Conservation (phyloP, 2,797 vertebrate genomes). For the Brachymystax lenok region DNA sequence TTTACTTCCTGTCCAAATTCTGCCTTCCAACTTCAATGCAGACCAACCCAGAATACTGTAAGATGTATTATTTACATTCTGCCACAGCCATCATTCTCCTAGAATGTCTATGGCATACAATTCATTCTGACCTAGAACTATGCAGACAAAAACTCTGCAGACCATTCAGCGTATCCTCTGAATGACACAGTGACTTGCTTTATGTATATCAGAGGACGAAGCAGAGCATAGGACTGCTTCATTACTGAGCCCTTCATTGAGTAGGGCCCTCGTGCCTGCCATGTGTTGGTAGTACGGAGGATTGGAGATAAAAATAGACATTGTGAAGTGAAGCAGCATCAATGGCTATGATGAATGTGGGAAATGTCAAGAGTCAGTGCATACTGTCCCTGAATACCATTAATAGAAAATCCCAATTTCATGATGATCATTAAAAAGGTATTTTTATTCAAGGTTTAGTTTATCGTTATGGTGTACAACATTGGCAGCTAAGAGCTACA, state of each 20-base stretch:
- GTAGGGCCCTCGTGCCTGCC: neutral
- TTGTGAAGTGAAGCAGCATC: neutral
- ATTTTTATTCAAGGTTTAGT: neutral
- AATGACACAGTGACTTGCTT: neutral
- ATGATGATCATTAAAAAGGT: neutral
- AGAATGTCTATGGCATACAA: neutral
- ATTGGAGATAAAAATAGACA: neutral
- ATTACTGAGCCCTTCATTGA: neutral
- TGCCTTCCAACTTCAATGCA: neutral
- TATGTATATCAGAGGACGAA: neutral
- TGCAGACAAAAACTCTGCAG: too few species aligned
- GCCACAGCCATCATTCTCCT: neutral
- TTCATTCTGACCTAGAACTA: neutral
- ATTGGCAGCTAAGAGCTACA: too few species aligned
- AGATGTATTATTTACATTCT: neutral
- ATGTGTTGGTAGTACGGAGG: neutral
- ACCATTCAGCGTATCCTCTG: neutral
- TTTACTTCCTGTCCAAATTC: conserved; percentile 1
- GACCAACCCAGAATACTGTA: neutral
- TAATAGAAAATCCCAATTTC: neutral
- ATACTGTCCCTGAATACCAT: neutral
- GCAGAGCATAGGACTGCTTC: neutral
- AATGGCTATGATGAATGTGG: neutral
- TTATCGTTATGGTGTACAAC: neutral
- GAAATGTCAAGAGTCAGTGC: neutral